Base-by-base conservation (phyloP, 2,113 vertebrate genomes). In the Cariama cristata region DNA sequence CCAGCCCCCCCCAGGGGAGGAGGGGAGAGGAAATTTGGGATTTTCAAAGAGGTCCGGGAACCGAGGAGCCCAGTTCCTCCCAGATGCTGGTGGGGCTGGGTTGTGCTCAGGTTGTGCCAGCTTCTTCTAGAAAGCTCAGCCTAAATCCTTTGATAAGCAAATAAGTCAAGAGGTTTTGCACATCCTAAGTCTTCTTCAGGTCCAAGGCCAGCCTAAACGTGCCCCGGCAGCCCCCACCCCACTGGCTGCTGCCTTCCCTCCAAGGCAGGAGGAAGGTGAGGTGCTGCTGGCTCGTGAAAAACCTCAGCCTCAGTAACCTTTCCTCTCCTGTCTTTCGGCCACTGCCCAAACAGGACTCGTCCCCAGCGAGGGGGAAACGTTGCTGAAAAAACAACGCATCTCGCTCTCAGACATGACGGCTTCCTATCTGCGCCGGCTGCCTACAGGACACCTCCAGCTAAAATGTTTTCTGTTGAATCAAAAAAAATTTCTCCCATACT, bases 381-480 rank as follows among this genome's bases (percentile, higher is more conserved):
- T 90, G 63, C 77, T 79, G 50, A 66, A 77, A 82, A 92, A 50
- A 67, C 24, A 82, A 56, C 5, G 4, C 19, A 42, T 38, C 35
- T 40, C 1, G 1, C 33, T 44, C 7, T 40, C 83, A 72, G 69
- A 77, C 62, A 27, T 2, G 2, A 22, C 2, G 19, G 30, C 49
- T 72, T 84, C 49, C 75, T 84, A 14, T 53, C 38, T 56, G 40
- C 1, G 22, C 27, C 58, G 30, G 7, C n/a, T 38, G 86, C 84
- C 58, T 88, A 38, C 71, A 50, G n/a, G n/a, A 87, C n/a, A 69
- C 38, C 45, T 88, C 55, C 38, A 23, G 79, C 85, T 93, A 88
- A 95, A 93, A 77, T 6, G 4, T 9, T 63, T 94, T 90, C 87
- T 95, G 77, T 74, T 85, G 79, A 94, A 93, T 79, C 85, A 49